Conservation (phyloP, 2,113 vertebrate genomes). For the Nipponia nippon region DNA sequence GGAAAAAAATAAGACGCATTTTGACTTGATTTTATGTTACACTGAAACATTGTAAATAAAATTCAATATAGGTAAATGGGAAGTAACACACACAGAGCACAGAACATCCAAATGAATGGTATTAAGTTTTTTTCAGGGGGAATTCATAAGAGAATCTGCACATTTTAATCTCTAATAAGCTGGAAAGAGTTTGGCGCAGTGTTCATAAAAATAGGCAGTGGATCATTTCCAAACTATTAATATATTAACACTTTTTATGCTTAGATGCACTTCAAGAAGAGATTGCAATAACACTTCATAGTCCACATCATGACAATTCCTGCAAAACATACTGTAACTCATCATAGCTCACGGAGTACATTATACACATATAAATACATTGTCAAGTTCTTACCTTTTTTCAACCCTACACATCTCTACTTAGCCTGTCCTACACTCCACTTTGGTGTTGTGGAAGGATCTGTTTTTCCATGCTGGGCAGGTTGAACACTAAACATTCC, state of each 20-base stretch:
- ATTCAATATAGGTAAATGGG: neutral
- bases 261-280: neutral
- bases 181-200: neutral
- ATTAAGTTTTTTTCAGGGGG: neutral
- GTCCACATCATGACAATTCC: neutral
- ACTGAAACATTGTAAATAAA: neutral
- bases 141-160: neutral
- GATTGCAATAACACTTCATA: neutral
- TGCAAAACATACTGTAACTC: neutral
- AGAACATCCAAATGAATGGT: neutral
- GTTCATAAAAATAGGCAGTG: neutral
- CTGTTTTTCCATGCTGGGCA: neutral
- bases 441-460: neutral
- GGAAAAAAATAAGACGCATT: neutral
- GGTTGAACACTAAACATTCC: neutral
- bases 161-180: neutral
- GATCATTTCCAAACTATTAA: neutral
- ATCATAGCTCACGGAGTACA: neutral
- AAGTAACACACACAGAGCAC: neutral
- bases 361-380: neutral
- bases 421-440: neutral
- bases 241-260: neutral
- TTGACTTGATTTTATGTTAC: neutral
- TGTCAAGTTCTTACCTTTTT: neutral
- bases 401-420: neutral